These are phyloP conservation scores for Apus apus DNA, from an alignment of 2,113 vertebrate genomes.

Conservation along the genomic window DNA sequence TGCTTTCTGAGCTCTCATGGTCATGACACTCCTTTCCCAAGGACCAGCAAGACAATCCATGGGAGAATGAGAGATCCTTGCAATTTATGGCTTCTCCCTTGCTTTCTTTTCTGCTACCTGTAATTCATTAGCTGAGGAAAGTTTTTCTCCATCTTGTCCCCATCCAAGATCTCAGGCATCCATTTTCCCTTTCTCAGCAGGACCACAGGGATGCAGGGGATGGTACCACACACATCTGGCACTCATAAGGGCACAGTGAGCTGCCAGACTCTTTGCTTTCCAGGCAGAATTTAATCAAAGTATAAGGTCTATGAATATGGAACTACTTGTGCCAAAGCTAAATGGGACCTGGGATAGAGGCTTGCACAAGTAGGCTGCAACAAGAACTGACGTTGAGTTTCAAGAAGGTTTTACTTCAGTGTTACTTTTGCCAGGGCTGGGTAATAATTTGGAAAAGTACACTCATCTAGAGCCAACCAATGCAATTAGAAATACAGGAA, in stretches of 20 bases:
- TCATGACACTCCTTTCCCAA: background rate
- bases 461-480: constrained; percentile 42
- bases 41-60: background rate
- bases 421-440: constrained; percentile 42
- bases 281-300: constrained; percentile 54
- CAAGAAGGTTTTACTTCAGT: constrained; percentile 43
- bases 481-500: constrained; percentile 70
- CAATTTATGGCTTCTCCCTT: background rate
- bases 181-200: background rate
- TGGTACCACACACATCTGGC: background rate
- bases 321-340: constrained; percentile 18
- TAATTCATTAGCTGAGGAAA: background rate
- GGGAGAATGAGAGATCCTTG: background rate
- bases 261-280: constrained; percentile 51
- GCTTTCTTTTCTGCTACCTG: background rate
- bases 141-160: background rate
- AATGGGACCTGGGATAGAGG: background rate
- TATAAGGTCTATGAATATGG: constrained; percentile 42
- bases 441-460: constrained; percentile 72
- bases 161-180: background rate
- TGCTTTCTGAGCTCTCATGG: background rate
- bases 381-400: constrained; percentile 31
- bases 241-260: background rate
- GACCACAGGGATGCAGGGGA: background rate
- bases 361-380: constrained; percentile 12